These are phyloP conservation scores for Synaphobranchus kaupii DNA, from an alignment of 2,797 vertebrate genomes.

Conservation along the genomic window DNA sequence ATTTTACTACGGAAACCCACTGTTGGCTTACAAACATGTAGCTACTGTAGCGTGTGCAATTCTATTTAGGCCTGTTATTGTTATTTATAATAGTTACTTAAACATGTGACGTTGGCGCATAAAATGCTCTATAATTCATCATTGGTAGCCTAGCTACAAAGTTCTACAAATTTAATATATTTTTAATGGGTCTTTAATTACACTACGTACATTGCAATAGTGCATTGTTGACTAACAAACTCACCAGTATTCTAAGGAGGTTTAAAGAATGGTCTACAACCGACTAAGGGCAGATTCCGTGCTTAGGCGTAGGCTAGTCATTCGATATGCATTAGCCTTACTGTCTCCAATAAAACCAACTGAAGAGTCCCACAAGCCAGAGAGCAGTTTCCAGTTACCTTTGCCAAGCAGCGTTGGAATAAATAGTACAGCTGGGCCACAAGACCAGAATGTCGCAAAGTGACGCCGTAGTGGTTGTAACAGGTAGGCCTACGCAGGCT, in stretches of 20 bases:
- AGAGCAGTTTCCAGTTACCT: background rate
- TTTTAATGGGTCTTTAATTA: background rate
- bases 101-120: background rate
- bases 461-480: slow-evolving; percentile 38
- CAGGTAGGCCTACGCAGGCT: slow-evolving; percentile 29
- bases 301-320: background rate
- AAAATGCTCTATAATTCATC: background rate
- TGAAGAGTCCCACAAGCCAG: background rate
- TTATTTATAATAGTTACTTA: background rate
- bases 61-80: background rate
- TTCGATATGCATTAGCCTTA: background rate
- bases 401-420: background rate
- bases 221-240: background rate
- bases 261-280: background rate
- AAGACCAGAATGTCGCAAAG: background rate
- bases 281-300: background rate
- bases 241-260: background rate
- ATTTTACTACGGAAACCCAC: no score
- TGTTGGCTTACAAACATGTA: no score
- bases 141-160: background rate
- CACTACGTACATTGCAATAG: background rate
- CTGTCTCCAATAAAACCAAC: background rate
- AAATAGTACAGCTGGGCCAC: background rate
- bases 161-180: background rate
- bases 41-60: background rate